Percentiles rank a stretch among this genome's conserved stretches.
Evolutionary conservation across 92 coral and sea anemone genomes (phyloP).

Genomic region (Zoanthus sansibaricus): DNA sequence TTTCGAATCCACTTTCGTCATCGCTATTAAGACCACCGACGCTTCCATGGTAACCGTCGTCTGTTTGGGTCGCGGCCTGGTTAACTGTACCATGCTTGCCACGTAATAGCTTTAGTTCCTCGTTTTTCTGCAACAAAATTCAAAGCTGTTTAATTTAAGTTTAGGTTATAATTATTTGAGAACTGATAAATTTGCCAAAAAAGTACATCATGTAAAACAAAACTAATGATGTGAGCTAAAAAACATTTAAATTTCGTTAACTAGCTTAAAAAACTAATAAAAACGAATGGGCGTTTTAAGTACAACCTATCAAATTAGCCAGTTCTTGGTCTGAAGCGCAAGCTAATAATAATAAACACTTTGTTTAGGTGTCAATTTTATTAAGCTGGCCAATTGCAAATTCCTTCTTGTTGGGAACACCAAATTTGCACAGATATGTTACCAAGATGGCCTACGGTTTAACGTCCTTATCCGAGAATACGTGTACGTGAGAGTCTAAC

Average conservation of each 20-base stretch:
- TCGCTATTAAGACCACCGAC: conserved; percentile 23
- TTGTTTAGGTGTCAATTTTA: no score
- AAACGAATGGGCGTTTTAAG: no score
- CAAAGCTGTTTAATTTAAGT: background rate
- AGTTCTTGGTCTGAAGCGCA: no score
- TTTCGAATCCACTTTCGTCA: conserved; percentile 32
- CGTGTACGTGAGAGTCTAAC: no score
- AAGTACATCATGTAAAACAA: background rate
- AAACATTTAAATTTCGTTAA: background rate
- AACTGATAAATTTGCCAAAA: background rate
- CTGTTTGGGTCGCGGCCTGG: conserved; percentile 47
- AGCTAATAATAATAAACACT: no score
- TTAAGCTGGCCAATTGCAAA: no score
- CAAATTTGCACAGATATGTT: no score
- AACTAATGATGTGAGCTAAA: no score
- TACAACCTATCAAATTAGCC: no score
- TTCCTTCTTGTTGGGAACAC: no score
- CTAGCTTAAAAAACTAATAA: background rate
- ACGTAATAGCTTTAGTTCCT: conserved; percentile 39
- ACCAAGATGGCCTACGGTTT: no score
- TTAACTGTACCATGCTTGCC: conserved; percentile 37
- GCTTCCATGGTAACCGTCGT: conserved; percentile 13
- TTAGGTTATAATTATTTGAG: background rate
- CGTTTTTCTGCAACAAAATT: conserved; percentile 37
- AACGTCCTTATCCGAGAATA: no score